Evolutionary conservation across 1,140 invertebrate species (phyloP).

Genomic region (Drosophila prosaltans): DNA sequence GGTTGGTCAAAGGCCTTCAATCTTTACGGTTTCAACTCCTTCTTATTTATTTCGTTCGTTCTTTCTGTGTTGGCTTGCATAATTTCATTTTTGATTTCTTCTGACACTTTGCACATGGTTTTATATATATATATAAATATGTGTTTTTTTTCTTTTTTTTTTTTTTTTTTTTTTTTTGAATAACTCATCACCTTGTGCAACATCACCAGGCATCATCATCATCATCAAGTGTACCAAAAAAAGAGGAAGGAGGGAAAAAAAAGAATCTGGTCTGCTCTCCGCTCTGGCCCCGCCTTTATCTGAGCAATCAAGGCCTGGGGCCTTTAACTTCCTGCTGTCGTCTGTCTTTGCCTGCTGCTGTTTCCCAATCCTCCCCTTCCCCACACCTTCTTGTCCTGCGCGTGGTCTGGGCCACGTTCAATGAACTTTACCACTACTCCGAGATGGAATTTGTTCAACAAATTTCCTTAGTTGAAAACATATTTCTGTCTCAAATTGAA

Average conservation of each 20-base stretch:
- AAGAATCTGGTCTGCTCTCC: not conserved
- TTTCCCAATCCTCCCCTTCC: constrained; percentile 12
- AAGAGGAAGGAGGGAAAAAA: not conserved
- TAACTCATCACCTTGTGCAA: constrained; percentile 72
- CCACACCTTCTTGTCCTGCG: not conserved
- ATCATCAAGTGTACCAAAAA: constrained; percentile 37
- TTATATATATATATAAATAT: constrained; percentile 5
- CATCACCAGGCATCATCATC: constrained; percentile 1
- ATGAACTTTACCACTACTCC: constrained; percentile 49
- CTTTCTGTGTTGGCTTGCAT: constrained; percentile 35
- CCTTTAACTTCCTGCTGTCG: constrained; percentile 58
- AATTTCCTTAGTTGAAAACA: constrained; percentile 16
- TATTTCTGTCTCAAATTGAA: constrained; percentile 37
- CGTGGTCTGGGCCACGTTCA: constrained; percentile 39
- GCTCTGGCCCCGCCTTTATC: not conserved
- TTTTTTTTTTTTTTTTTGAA: constrained; percentile 31
- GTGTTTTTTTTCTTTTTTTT: no score
- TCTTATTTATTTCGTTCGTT: constrained; percentile 21
- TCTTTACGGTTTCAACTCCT: constrained; percentile 16
- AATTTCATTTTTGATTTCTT: constrained; percentile 78
- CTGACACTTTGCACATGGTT: constrained; percentile 76
- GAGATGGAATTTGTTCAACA: constrained; percentile 9
- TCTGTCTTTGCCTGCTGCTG: constrained; percentile 16
- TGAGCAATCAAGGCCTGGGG: constrained; percentile 52
- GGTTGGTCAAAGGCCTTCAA: not conserved